Evolutionary conservation across 2,113 vertebrate species (phyloP), one percentile per base, ranked within the genome.

Genomic region (Ammospiza caudacuta): DNA sequence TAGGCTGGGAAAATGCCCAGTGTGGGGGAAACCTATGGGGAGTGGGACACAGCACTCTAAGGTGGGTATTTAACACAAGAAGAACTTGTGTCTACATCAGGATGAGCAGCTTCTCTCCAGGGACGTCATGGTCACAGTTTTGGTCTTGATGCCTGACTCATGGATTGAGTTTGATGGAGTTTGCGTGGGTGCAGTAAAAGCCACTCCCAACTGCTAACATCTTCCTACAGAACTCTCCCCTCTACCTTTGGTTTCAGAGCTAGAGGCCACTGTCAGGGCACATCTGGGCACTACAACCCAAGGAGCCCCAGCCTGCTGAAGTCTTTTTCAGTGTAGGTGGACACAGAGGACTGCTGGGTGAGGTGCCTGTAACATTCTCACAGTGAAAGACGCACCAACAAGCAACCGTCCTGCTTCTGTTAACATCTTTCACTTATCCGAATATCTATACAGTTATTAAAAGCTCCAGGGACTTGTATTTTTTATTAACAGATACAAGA

Each of bases 401-500:
- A 68, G 21, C 31, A 89, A 17, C 12, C 4, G 9, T 3, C 17
- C 25, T 1, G 0, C 2, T 63, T 59, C 70, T 67, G 19, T 39
- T 80, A 75, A 49, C 59, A 46, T 54, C 35, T 74, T 87, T 75
- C 43, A 29, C 29, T 74, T 90, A 68, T 74, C 77, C 70, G 58
- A 80, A 43, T 83, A 85, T 43, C 78, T 69, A 9, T 31, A 83
- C 21, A 51, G 82, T 88, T 94, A 91, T 95, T 91, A 87, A 94
- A 97, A 95, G 87, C 82, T 80, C 51, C 90, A 83, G 91, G 90
- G 82, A 31, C 44, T 83, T 91, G 43, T 89, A 35, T 51, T 85
- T 93, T 95, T 95, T 91, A 93, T 95, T 90, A 90, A 90, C 10
- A 0, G 55, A 70, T 74, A 67, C 12, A 35, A 94, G 62, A 95